Conservation (phyloP, 2,888 invertebrate species). For the Torymus texanus region DNA sequence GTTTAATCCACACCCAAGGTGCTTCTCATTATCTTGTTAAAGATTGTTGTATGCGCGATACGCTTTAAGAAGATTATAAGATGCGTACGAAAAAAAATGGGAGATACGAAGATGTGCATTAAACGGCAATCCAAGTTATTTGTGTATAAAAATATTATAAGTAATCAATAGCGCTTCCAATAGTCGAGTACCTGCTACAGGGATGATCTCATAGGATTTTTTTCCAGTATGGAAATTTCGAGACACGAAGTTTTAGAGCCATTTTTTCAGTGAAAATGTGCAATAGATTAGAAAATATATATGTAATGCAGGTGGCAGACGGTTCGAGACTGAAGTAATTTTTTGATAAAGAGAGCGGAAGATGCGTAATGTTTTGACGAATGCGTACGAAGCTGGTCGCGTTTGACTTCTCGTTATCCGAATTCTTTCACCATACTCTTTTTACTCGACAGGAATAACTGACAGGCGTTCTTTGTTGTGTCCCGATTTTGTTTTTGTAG, state of each 20-base stretch:
- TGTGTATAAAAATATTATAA: not conserved
- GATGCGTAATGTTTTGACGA: slow-evolving; percentile 9
- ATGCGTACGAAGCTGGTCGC: slow-evolving; percentile 25
- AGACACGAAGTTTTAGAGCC: slow-evolving; percentile 27
- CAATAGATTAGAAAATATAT: slow-evolving; percentile 42
- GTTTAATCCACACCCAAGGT: too few relatives aligned
- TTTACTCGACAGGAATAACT: slow-evolving; percentile 56
- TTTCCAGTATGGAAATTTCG: slow-evolving; percentile 2
- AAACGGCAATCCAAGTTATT: not conserved
- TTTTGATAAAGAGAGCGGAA: slow-evolving; percentile 37
- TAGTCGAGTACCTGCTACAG: slow-evolving; percentile 6
- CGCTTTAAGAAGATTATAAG: too few relatives aligned
- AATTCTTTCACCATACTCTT: slow-evolving; percentile 47
- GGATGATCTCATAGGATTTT: slow-evolving; percentile 25
- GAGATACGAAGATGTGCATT: too few relatives aligned
- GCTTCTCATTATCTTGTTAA: not conserved
- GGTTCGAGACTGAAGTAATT: slow-evolving; percentile 38
- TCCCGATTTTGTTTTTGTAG: slow-evolving; percentile 62
- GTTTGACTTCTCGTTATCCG: slow-evolving; percentile 44
- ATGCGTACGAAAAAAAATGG: too few relatives aligned
- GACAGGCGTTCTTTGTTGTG: slow-evolving; percentile 37
- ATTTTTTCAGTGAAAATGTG: slow-evolving; percentile 48
- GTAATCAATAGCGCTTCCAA: slow-evolving; percentile 17
- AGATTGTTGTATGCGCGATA: too few relatives aligned
- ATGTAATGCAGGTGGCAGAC: slow-evolving; percentile 23